Conservation (phyloP, 2,113 vertebrate genomes). For the Cygnus atratus region DNA sequence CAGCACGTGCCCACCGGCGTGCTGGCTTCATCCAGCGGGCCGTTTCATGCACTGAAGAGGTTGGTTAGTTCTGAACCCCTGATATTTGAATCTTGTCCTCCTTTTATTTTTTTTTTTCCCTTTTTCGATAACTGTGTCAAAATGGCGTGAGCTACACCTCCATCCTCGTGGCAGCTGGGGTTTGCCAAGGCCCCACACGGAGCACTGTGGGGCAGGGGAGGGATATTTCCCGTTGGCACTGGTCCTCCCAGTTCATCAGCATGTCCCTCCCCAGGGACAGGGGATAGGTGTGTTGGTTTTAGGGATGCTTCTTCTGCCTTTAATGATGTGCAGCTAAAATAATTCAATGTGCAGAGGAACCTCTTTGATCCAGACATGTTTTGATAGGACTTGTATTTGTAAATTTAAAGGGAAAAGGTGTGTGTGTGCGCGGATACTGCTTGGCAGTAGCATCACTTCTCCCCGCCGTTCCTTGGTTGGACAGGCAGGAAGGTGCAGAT, state of each 20-base stretch:
- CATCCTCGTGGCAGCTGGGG: background rate
- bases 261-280: background rate
- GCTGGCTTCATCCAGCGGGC: background rate
- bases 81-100: background rate
- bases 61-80: background rate
- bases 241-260: too few relatives aligned
- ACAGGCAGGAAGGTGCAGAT: background rate
- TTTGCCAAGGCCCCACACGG: too few relatives aligned
- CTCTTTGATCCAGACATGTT: background rate
- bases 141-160: background rate
- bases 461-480: background rate
- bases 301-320: background rate
- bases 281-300: background rate
- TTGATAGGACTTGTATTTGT: background rate
- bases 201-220: too few relatives aligned
- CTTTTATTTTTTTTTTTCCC: background rate
- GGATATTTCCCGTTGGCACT: too few relatives aligned
- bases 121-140: background rate
- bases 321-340: background rate
- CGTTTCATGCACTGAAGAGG: fast-evolving
- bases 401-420: background rate
- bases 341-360: fast-evolving
- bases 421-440: fast-evolving
- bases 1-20: background rate
- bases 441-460: background rate